Evolutionary conservation across 2,888 invertebrate genomes (phyloP).

Genomic region (Ectobius pallidus): DNA sequence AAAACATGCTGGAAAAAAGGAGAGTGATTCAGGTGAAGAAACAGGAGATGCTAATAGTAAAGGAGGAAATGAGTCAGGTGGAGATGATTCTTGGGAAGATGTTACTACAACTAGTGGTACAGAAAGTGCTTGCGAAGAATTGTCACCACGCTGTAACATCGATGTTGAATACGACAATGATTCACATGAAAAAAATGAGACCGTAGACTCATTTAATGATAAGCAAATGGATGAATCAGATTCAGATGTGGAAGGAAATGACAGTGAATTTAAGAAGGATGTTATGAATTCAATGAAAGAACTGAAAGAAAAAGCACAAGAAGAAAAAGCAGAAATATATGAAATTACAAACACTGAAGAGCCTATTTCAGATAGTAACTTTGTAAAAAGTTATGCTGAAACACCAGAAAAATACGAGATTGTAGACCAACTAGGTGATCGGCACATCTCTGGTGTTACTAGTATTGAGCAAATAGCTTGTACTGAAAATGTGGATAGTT

Average conservation of each 20-base stretch:
- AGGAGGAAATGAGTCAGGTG: conserved; percentile 25
- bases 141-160: not conserved
- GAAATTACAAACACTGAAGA: too few relatives aligned
- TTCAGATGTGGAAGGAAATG: not conserved
- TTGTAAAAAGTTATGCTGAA: too few relatives aligned
- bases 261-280: not conserved
- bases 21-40: not conserved
- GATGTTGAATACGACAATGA: not conserved
- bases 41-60: not conserved
- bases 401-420: too few relatives aligned
- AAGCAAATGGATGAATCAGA: not conserved
- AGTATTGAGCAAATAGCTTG: too few relatives aligned
- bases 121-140: conserved; percentile 33
- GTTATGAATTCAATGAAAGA: not conserved
- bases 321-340: too few relatives aligned
- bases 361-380: too few relatives aligned
- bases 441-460: too few relatives aligned
- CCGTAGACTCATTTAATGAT: too few relatives aligned
- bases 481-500: too few relatives aligned
- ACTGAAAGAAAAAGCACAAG: not conserved
- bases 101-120: conserved; percentile 37
- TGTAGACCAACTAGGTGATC: too few relatives aligned
- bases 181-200: too few relatives aligned
- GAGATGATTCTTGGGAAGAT: conserved; percentile 41
- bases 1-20: conserved; percentile 4